A percentile compares a stretch with the other conserved stretches of the same genome.
Conservation (phyloP, 2,888 invertebrate genomes). For the Microctonus brassicae region DNA sequence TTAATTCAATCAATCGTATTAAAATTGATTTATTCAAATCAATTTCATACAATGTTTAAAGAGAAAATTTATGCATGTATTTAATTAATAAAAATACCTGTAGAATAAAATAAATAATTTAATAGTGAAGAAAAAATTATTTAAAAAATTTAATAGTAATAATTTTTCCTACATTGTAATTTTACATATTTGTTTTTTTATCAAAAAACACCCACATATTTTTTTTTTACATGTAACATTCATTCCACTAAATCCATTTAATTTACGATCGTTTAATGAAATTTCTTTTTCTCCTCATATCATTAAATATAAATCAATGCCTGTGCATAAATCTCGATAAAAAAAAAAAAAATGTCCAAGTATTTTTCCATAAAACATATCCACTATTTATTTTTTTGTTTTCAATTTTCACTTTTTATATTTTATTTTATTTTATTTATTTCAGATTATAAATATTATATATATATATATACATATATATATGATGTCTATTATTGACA, state of each 20-base stretch:
- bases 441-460: neutral
- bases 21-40: no score
- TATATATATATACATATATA: neutral
- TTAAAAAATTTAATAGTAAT: neutral
- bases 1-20: no score
- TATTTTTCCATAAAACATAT: constrained; percentile 20
- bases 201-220: neutral
- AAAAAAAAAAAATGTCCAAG: neutral
- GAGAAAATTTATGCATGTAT: no score
- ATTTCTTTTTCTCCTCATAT: neutral
- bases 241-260: neutral
- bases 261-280: neutral
- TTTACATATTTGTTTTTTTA: neutral
- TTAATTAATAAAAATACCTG: no score
- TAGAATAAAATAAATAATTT: no score
- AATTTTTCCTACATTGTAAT: neutral
- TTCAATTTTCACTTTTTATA: constrained; percentile 34
- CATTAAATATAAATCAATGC: neutral
- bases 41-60: no score
- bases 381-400: no score
- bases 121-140: neutral
- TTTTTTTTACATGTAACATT: neutral
- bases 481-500: neutral
- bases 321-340: neutral
- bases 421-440: neutral